Evolutionary conservation across 2,888 invertebrate species (phyloP).

Genomic region (Nomada goodeniana): DNA sequence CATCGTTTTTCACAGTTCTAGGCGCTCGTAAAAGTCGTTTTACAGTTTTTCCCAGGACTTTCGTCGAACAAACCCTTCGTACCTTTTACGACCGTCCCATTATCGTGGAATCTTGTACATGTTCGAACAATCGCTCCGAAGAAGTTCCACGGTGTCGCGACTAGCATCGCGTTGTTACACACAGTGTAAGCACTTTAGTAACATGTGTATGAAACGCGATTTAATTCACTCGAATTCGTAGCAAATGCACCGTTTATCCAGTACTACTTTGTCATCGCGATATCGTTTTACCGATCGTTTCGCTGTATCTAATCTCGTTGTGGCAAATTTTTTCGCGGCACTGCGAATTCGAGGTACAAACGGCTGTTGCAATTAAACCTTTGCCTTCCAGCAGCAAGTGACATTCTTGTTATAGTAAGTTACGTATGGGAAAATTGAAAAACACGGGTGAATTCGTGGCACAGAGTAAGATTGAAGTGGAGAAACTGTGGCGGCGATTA

Average conservation of each 20-base stretch:
- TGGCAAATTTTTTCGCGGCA: neutral
- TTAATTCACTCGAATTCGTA: constrained; percentile 50
- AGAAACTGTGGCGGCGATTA: too few relatives aligned
- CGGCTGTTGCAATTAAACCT: too few relatives aligned
- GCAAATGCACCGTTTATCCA: constrained; percentile 26
- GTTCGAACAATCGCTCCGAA: constrained; percentile 38
- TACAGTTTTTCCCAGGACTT: constrained; percentile 62
- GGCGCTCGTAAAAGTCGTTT: constrained; percentile 51
- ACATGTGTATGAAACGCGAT: constrained; percentile 35
- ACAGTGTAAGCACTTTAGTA: constrained; percentile 25
- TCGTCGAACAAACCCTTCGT: constrained; percentile 45
- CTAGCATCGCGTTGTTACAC: constrained; percentile 47
- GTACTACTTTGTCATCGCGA: neutral
- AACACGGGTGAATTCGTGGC: too few relatives aligned
- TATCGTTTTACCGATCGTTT: constrained; percentile 15
- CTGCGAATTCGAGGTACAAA: neutral
- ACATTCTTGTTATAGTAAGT: too few relatives aligned
- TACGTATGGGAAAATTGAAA: too few relatives aligned
- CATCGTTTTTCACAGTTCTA: constrained; percentile 36
- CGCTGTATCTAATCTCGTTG: constrained; percentile 39
- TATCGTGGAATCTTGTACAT: constrained; percentile 66
- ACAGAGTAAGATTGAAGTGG: too few relatives aligned
- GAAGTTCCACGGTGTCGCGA: constrained; percentile 52
- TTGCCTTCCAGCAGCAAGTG: too few relatives aligned
- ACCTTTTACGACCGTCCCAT: constrained; percentile 61